These are phyloP conservation scores for Thaleichthys pacificus DNA, from an alignment of 2,797 vertebrate genomes.

Conservation along the genomic window DNA sequence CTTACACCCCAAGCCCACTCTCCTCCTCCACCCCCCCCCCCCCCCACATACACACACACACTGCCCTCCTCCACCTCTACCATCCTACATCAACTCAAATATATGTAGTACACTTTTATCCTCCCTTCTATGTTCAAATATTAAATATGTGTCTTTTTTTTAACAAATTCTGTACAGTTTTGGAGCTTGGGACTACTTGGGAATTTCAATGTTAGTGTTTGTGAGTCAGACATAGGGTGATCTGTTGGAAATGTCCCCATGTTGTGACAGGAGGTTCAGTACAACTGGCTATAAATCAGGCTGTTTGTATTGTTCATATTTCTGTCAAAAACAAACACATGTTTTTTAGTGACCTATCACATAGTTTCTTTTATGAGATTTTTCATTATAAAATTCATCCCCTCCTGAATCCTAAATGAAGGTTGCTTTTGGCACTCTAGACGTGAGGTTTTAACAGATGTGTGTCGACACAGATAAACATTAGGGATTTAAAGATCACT, in stretches of 20 bases:
- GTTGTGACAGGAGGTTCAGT: not conserved
- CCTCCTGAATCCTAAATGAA: too few species aligned
- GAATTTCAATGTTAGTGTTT: conserved; percentile 17
- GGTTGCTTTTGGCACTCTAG: too few species aligned
- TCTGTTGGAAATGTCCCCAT: too few species aligned
- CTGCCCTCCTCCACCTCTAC: not conserved
- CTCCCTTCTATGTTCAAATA: not conserved
- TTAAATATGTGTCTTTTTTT: conserved; percentile 3
- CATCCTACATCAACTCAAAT: not conserved
- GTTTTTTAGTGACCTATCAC: too few species aligned
- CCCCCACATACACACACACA: conserved; percentile 8
- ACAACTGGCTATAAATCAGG: conserved; percentile 1
- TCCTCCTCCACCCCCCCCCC: not conserved
- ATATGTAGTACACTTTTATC: not conserved
- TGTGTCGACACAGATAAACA: too few species aligned
- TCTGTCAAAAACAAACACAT: too few species aligned
- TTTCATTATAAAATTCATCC: too few species aligned
- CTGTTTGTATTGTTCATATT: too few species aligned
- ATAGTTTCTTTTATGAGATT: too few species aligned
- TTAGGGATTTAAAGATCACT: too few species aligned
- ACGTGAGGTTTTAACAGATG: too few species aligned
- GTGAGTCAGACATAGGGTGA: conserved; percentile 2
- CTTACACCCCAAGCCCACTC: conserved; percentile 3
- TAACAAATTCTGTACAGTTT: conserved; percentile 15
- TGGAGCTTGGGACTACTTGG: conserved; percentile 44